A percentile compares a stretch with the other conserved stretches of the same genome.
Evolutionary conservation across 2,888 invertebrate genomes (phyloP).

Genomic region (Ditylenchus weischeri): DNA sequence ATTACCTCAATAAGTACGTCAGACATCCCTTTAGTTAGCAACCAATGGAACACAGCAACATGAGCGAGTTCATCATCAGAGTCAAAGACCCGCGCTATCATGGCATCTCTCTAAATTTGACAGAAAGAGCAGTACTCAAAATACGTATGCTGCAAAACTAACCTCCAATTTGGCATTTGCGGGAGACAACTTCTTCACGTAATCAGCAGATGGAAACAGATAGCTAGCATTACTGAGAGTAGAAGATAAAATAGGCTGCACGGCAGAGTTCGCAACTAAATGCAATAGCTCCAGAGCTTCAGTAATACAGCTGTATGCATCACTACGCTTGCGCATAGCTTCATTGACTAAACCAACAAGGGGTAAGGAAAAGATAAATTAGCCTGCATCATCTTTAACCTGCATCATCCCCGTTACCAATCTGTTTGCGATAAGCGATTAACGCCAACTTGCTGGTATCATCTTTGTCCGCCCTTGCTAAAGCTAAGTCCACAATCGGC

Average conservation of each 20-base stretch:
- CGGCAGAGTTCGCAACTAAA: slow-evolving; percentile 3
- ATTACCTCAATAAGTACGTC: slow-evolving; percentile 41
- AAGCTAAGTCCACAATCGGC: slow-evolving; percentile 82
- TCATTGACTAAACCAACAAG: slow-evolving; percentile 3
- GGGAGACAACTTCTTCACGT: slow-evolving; percentile 19
- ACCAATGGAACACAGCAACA: slow-evolving; percentile 72
- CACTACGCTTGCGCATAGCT: slow-evolving; percentile 26
- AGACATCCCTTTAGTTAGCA: slow-evolving; percentile 43
- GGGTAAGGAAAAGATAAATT: too few species aligned
- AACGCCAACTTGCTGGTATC: slow-evolving; percentile 84
- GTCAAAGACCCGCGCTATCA: slow-evolving; percentile 62
- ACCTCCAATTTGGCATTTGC: slow-evolving; percentile 26
- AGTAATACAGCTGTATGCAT: slow-evolving; percentile 28
- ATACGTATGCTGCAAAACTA: not conserved
- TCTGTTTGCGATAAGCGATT: slow-evolving; percentile 69
- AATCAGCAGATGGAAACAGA: slow-evolving; percentile 23
- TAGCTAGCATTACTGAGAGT: not conserved
- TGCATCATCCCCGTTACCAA: slow-evolving; percentile 1
- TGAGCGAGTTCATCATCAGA: slow-evolving; percentile 81
- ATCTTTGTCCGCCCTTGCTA: slow-evolving; percentile 77
- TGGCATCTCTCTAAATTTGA: slow-evolving; percentile 60
- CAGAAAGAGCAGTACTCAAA: too few species aligned
- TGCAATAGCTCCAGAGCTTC: slow-evolving; percentile 2
- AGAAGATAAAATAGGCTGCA: slow-evolving; percentile 10
- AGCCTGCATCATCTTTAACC: not conserved